These are phyloP conservation scores for Xylota sylvarum DNA, from an alignment of 2,888 invertebrate species.

Conservation along the genomic window DNA sequence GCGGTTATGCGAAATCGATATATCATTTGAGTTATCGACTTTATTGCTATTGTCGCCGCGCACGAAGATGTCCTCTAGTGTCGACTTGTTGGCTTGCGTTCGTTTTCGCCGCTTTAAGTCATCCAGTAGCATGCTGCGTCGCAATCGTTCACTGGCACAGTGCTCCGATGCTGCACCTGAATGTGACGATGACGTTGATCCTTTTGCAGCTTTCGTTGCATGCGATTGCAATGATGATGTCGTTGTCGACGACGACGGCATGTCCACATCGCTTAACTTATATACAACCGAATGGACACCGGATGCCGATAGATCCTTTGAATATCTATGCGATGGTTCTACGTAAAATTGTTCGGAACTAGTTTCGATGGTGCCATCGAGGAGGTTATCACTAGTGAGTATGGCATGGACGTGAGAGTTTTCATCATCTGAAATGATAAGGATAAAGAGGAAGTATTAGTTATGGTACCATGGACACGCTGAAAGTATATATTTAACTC, in stretches of 20 bases:
- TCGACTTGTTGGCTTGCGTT: constrained; percentile 54
- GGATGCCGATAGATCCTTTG: constrained; percentile 85
- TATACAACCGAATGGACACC: constrained; percentile 94
- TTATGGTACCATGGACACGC: constrained; percentile 16
- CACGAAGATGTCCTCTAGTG: constrained; percentile 44
- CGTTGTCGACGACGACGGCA: constrained; percentile 81
- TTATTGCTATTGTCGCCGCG: constrained; percentile 76
- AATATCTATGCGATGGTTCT: constrained; percentile 86
- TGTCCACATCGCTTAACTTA: constrained; percentile 90
- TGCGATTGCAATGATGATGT: constrained; percentile 86
- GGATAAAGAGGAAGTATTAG: constrained; percentile 36
- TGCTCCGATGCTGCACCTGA: constrained; percentile 79
- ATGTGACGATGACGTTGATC: constrained; percentile 81
- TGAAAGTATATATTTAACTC: neutral
- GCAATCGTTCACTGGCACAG: constrained; percentile 84
- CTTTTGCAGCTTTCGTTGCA: constrained; percentile 40
- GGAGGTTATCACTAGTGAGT: constrained; percentile 93
- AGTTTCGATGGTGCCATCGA: constrained; percentile 95
- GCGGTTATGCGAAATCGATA: constrained; percentile 78
- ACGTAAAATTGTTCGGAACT: constrained; percentile 92
- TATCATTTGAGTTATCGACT: constrained; percentile 82
- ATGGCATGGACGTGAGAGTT: constrained; percentile 93
- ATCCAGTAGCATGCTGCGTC: constrained; percentile 80
- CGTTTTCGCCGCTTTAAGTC: constrained; percentile 79
- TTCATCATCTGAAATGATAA: constrained; percentile 91